phyloP scores from a whole-genome alignment of 2,113 vertebrate species.

The Dasypus novemcinctus region DNA sequence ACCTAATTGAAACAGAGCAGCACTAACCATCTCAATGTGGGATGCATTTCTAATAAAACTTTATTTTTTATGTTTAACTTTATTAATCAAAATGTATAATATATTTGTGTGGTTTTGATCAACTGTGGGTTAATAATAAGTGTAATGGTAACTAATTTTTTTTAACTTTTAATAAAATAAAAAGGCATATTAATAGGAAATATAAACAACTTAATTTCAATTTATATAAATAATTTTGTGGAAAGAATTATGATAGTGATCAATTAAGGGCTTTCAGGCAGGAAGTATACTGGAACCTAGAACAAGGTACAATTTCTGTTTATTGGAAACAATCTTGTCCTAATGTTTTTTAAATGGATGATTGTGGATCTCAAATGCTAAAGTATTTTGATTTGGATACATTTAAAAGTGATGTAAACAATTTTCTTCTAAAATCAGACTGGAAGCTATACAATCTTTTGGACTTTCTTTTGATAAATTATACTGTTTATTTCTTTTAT shows the following conservation, averaged over 20 bases:
- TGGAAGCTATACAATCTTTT: neutral
- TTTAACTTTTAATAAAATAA: neutral
- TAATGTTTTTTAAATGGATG: neutral
- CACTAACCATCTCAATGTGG: neutral
- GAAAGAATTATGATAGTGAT: neutral
- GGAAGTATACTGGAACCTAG: neutral
- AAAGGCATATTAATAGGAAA: neutral
- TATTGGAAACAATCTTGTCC: neutral
- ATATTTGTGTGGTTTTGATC: neutral
- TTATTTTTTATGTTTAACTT: neutral
- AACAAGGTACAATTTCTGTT: neutral
- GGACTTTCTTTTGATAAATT: neutral
- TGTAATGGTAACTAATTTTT: neutral
- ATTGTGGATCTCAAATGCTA: neutral
- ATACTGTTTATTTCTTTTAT: neutral
- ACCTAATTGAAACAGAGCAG: neutral
- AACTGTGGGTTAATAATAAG: neutral
- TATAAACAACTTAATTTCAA: neutral
- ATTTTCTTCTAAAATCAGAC: constrained; percentile 20
- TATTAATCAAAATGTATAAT: neutral
- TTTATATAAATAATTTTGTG: neutral
- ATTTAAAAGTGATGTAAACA: neutral
- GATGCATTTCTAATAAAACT: neutral
- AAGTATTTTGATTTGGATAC: neutral
- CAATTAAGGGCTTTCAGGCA: neutral